Base-by-base conservation (phyloP, 2,888 invertebrate species). In the Mesorhabditis spiculigera region DNA sequence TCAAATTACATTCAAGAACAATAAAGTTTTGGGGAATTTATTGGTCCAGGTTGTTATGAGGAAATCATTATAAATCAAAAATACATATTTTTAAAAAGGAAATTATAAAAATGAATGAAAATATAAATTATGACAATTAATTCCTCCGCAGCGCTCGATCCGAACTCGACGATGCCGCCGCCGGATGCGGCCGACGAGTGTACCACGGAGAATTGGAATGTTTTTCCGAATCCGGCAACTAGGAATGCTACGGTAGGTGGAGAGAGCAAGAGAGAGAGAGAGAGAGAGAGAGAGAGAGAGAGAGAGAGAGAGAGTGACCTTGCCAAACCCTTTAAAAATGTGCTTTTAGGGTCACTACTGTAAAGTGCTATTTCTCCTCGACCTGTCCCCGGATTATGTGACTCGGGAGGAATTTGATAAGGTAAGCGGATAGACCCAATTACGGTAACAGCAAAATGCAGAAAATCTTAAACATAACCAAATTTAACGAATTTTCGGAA, bases 281-380 rank as follows among this genome's bases (percentile, higher is more conserved):
- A 28, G 28, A 28, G 28, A 28, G 28, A 28, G 28, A 28, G 28
- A 28, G 28, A 28, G 28, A 28, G 28, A 28, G 28, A 28, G 28
- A 28, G 28, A 28, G 28, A 28, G 28, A 28, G 28, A 28, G 28
- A 28, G 28, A 28, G 28, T 28, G 28, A 28, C 28, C 28, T 28
- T 28, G 28, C 28, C 28, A 28, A 28, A 28, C 28, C 28, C n/a
- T 13, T 50, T 50, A 50, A 13, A 13, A n/a, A 50, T 50, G 8
- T 50, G n/a, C 58, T 50, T 50, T 10, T 50, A 50, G 58, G n/a
- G 58, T 50, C 58, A 50, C n/a, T 50, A 50, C 58, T 50, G 58
- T 50, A n/a, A 50, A 50, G 58, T 50, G 1, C 58, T 50, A 1
- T 50, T 50, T 3, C 58, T 50, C 10, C 58, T 50, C n/a, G 58